Evolutionary conservation across 1,140 invertebrate species (phyloP).

Genomic region (Bombus cullumanus): DNA sequence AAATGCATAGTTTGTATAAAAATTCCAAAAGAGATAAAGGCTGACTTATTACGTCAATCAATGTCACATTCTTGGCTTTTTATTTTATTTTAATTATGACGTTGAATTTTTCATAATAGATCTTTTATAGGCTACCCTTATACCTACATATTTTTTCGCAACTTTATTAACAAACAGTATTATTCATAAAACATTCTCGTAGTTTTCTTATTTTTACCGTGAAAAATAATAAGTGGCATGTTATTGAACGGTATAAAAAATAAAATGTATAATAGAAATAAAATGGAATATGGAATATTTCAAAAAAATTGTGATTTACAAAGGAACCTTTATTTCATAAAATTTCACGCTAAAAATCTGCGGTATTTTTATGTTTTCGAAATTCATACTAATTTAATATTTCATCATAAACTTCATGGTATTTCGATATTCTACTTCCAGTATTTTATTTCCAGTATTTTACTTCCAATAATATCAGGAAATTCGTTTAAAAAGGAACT

Average conservation of each 20-base stretch:
- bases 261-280: too few species aligned
- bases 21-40: not conserved
- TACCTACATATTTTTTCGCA: not conserved
- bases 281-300: not conserved
- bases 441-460: not conserved
- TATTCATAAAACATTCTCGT: not conserved
- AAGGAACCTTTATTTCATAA: too few species aligned
- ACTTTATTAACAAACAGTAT: not conserved
- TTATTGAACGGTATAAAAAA: not conserved
- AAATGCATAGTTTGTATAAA: not conserved
- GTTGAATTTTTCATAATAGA: not conserved
- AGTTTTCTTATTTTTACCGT: not conserved
- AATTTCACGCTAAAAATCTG: too few species aligned
- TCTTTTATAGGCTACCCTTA: not conserved
- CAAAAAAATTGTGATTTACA: not conserved
- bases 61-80: too few species aligned
- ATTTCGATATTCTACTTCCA: not conserved
- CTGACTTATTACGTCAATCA: not conserved
- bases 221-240: not conserved
- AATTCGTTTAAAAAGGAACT: not conserved
- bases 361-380: not conserved
- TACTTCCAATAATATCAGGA: not conserved
- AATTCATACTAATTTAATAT: not conserved
- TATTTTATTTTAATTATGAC: not conserved
- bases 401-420: not conserved